These are phyloP conservation scores for Cairina moschata DNA, from an alignment of 2,113 vertebrate species.

Conservation along the genomic window DNA sequence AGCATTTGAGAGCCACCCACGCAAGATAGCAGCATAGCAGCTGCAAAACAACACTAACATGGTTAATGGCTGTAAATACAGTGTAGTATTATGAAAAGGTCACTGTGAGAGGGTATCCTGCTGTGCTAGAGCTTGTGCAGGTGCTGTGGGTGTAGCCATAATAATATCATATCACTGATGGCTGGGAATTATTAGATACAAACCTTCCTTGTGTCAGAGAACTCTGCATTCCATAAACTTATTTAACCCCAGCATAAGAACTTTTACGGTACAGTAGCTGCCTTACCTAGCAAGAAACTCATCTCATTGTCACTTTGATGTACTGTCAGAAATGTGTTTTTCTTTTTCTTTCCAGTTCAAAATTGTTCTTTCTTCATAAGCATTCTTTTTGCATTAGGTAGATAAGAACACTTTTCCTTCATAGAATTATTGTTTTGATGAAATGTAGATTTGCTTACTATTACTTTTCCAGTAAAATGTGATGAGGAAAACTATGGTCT, in stretches of 20 bases:
- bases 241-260: neutral
- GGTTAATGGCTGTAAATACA: slow-evolving; percentile 9
- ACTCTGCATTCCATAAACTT: slow-evolving; percentile 45
- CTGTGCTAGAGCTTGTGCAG: slow-evolving; percentile 32
- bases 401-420: neutral
- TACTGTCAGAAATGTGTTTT: neutral
- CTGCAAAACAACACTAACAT: slow-evolving; percentile 39
- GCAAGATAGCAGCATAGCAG: slow-evolving; percentile 55
- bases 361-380: neutral
- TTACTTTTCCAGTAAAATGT: neutral
- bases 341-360: neutral
- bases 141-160: slow-evolving; percentile 37
- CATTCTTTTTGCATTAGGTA: neutral
- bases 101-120: slow-evolving; percentile 31
- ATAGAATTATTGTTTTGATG: neutral
- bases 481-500: neutral
- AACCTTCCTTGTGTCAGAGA: slow-evolving; percentile 8
- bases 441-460: neutral
- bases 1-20: slow-evolving; percentile 51
- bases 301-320: neutral
- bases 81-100: slow-evolving; percentile 27
- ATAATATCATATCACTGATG: slow-evolving; percentile 25
- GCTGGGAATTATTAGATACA: slow-evolving; percentile 25
- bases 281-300: slow-evolving; percentile 1
- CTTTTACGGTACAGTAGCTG: neutral